Evolutionary conservation across 64 coral and sea anemone species (phyloP), one percentile per base, ranked within the genome.

Genomic region (Montipora capricornis): DNA sequence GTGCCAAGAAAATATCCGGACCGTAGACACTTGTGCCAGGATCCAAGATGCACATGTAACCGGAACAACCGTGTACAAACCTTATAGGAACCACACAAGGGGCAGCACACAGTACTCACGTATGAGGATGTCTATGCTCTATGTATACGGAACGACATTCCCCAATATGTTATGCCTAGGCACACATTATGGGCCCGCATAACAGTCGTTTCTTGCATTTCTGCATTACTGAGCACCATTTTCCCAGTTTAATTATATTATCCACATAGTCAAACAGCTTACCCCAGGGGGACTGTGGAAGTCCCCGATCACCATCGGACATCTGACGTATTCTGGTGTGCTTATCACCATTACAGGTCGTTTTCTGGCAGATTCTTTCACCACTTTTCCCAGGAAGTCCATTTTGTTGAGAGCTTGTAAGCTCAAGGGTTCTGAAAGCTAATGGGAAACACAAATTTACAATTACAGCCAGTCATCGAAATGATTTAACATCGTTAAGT

Each of bases 381-480:
- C 87, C 17, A 94, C 92, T 19, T 94, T 94, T 8, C 92, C 92
- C 50, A 88, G 9, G 79, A 83, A 94, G 51, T 89, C 92, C 92
- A 94, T 81, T 26, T 26, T 44, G 66, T 52, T 91, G 48, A 91
- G 76, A 57, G 7, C 47, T 13, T 81, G 61, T 81, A 81, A 69
- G 68, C 62, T 81, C 22, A 91, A 91, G 2, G 59, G 60, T 80
- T 17, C 78, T 60, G 89, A 82, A 89, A 64, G 75, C 88, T 89
- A 66, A 79, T 78, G 45, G 49, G 3, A 45, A 46, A 76, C 49
- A 20, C 1, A 55, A 17, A 80, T 24, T 20, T 24, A 49, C 44
- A 71, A 68, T 68, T 68, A 68, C 64, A 71, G 20, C 19, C 68
- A 71, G 68, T 71, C 19, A 71, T 71, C 20, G 68, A 71, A 71